Evolutionary conservation across 1,140 invertebrate species (phyloP).

Genomic region (Micrasema minimum): DNA sequence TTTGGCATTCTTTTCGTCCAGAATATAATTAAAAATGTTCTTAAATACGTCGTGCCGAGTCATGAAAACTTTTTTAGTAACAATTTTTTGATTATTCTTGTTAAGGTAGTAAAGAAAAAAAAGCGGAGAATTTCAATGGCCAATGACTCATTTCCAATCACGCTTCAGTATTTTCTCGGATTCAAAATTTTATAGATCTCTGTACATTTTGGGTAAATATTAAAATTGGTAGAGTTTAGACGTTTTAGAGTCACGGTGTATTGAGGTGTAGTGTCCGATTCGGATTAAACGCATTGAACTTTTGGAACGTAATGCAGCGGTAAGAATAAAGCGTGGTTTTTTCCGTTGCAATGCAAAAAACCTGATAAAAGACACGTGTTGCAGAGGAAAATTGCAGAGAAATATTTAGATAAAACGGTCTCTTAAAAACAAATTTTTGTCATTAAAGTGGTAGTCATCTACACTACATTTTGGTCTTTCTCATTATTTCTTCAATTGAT

Average conservation of each 20-base stretch:
- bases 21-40: too few species aligned
- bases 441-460: not conserved
- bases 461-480: not conserved
- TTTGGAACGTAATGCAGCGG: not conserved
- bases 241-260: slow-evolving; percentile 5
- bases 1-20: too few species aligned
- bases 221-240: not conserved
- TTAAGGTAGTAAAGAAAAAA: not conserved
- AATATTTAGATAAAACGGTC: not conserved
- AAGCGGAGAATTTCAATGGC: not conserved
- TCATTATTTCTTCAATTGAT: too few species aligned
- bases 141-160: not conserved
- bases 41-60: too few species aligned
- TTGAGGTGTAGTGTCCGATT: slow-evolving; percentile 10
- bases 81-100: not conserved
- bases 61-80: too few species aligned
- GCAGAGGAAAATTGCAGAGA: not conserved
- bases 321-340: slow-evolving; percentile 3
- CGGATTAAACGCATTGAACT: slow-evolving; percentile 23
- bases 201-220: not conserved
- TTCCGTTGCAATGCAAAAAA: not conserved
- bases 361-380: not conserved
- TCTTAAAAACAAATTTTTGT: too few species aligned
- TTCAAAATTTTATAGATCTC: not conserved
- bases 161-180: not conserved